Percentiles rank a stretch among this genome's conserved stretches.
These are phyloP conservation scores for Acrocera orbiculus DNA, from an alignment of 2,888 invertebrate species.

Conservation along the genomic window DNA sequence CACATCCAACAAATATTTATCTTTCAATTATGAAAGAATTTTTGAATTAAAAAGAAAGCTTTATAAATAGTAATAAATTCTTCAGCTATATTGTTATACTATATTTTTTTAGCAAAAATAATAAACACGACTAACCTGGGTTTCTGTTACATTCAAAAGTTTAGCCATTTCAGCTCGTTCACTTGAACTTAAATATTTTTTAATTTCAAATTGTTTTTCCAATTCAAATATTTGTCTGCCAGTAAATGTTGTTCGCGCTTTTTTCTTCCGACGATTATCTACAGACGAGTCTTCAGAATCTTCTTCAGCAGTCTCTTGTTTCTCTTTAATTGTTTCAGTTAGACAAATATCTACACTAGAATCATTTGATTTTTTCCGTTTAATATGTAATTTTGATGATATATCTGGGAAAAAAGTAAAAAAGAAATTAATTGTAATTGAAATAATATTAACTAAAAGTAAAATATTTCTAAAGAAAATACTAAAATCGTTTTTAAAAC, in stretches of 20 bases:
- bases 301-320: slow-evolving; percentile 32
- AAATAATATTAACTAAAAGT: background rate
- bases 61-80: no score
- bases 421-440: background rate
- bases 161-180: slow-evolving; percentile 91
- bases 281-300: slow-evolving; percentile 33
- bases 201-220: slow-evolving; percentile 88
- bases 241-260: slow-evolving; percentile 87
- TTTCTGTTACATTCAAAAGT: slow-evolving; percentile 84
- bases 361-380: slow-evolving; percentile 9
- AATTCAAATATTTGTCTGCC: slow-evolving; percentile 92
- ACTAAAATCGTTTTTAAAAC: background rate
- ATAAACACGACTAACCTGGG: slow-evolving; percentile 52
- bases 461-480: background rate
- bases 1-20: no score
- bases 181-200: slow-evolving; percentile 89
- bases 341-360: slow-evolving; percentile 1
- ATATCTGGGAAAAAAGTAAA: slow-evolving; percentile 7
- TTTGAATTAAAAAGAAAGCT: no score
- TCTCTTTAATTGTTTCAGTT: slow-evolving; percentile 1
- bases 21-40: no score
- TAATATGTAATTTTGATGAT: slow-evolving; percentile 7
- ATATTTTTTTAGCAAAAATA: no score
- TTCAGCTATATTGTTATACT: no score
- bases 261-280: slow-evolving; percentile 51